These are phyloP conservation scores for Phyllotreta cruciferae DNA, from an alignment of 2,888 invertebrate genomes.

Conservation along the genomic window DNA sequence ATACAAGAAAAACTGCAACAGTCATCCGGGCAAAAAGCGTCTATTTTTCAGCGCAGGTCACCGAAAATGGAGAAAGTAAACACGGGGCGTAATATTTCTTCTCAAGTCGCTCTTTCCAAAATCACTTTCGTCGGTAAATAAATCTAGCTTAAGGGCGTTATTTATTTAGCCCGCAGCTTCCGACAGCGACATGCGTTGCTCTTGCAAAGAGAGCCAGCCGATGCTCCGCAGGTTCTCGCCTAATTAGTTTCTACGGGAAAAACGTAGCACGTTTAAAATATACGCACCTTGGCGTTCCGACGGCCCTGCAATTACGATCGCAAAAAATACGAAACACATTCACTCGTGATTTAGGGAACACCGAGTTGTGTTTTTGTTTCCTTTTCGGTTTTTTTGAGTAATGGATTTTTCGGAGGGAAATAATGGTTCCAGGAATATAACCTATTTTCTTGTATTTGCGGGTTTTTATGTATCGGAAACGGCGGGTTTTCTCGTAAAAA, in stretches of 20 bases:
- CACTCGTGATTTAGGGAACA: too few relatives aligned
- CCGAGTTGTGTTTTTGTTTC: too few relatives aligned
- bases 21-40: slow-evolving; percentile 9
- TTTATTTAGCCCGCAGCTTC: slow-evolving; percentile 33
- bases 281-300: slow-evolving; percentile 4
- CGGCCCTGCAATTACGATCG: not conserved
- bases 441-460: too few relatives aligned
- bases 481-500: too few relatives aligned
- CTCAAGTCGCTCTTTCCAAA: slow-evolving; percentile 30
- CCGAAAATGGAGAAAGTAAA: slow-evolving; percentile 23
- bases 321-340: too few relatives aligned
- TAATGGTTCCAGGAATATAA: too few relatives aligned
- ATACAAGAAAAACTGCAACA: slow-evolving; percentile 4
- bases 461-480: too few relatives aligned
- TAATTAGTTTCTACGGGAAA: slow-evolving; percentile 27
- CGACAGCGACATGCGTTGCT: slow-evolving; percentile 24
- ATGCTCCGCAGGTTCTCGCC: slow-evolving; percentile 13
- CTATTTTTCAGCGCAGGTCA: slow-evolving; percentile 18
- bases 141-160: slow-evolving; percentile 36
- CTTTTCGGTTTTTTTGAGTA: too few relatives aligned
- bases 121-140: slow-evolving; percentile 38
- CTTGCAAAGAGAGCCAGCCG: not conserved
- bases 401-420: too few relatives aligned
- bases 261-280: slow-evolving; percentile 5
- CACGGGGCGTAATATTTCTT: slow-evolving; percentile 30